Evolutionary conservation across 2,113 vertebrate genomes (phyloP), one percentile per base, ranked within the genome.

Genomic region (Petaurus breviceps): DNA sequence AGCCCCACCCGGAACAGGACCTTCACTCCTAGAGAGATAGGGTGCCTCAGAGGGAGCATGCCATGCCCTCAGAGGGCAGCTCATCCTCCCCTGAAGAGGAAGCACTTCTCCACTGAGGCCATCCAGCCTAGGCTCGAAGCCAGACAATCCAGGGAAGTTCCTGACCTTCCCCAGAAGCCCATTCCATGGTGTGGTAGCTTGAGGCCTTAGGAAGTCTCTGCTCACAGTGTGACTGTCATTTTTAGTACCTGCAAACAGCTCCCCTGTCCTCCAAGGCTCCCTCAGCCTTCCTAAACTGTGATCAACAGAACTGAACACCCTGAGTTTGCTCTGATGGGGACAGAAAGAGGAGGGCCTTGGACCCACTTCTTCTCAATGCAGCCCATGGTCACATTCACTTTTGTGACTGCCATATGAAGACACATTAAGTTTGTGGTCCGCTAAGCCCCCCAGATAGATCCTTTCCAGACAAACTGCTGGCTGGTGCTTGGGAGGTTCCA

Each of bases 1-100:
- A 98, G 99, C 0, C 99, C 99, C 89, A 99, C 99, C 51, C 99
- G 99, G 92, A 99, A 99, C 92, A 99, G 97, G 90, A 99, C 99
- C 89, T 99, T 99, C 94, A 98, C 99, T 16, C 99, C 99, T 99
- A 97, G 28, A 91, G 25, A 55, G 54, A 9, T 0, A 3, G 91
- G 91, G 9, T 51, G 31, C 93, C 28, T n/a, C 68, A 84, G 90
- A 31, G 24, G 16, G 24, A 7, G 51, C 89, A 90, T 53, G 28
- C 57, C 25, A 25, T 1, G 54, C 24, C 54, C 54, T 51, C 51
- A 26, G 52, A 52, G 52, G 16, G 54, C 54, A 55, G 23, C 24
- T 55, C 54, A 25, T 8, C 57, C 28, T 61, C 16, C 68, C 68
- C 3, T 4, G 12, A 37, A 16, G 12, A 14, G 31, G 31, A 37